These are phyloP conservation scores for Cettia cetti DNA, from an alignment of 2,113 vertebrate species.

Conservation along the genomic window DNA sequence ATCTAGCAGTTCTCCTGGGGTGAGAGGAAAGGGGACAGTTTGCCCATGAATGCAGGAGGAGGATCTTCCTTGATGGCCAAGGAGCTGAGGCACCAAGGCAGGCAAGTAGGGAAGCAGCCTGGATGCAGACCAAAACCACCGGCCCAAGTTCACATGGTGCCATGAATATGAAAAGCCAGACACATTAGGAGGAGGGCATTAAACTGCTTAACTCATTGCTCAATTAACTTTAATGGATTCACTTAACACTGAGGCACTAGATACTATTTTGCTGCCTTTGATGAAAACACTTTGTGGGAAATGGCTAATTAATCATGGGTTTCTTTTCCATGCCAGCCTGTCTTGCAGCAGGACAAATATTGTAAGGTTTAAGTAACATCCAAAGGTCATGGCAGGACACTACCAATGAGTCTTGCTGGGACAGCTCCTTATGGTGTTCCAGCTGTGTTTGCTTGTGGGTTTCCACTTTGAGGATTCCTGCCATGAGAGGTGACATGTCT, in stretches of 20 bases:
- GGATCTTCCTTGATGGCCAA: not conserved
- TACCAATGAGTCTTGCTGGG: not conserved
- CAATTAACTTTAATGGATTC: conserved; percentile 2
- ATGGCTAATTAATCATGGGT: not conserved
- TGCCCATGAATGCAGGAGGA: not conserved
- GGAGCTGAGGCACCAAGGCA: not conserved
- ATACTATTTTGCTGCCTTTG: conserved; percentile 13
- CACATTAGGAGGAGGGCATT: not conserved
- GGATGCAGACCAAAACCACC: fast-evolving
- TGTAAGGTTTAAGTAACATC: not conserved
- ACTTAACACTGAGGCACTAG: not conserved
- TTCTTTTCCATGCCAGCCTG: not conserved
- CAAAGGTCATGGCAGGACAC: not conserved
- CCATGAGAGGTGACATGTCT: not conserved
- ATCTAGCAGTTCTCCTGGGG: not conserved
- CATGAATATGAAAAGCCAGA: not conserved
- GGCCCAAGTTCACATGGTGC: not conserved
- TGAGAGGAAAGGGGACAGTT: not conserved
- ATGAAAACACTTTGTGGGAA: conserved; percentile 19
- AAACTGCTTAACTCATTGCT: not conserved
- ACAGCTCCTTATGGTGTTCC: not conserved
- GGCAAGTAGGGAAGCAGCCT: not conserved
- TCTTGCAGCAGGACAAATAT: not conserved
- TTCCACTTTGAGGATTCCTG: not conserved
- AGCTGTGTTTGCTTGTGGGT: not conserved